Evolutionary conservation across 2,888 invertebrate genomes (phyloP), one percentile per base, ranked within the genome.

Genomic region (Conchocele bisecta): DNA sequence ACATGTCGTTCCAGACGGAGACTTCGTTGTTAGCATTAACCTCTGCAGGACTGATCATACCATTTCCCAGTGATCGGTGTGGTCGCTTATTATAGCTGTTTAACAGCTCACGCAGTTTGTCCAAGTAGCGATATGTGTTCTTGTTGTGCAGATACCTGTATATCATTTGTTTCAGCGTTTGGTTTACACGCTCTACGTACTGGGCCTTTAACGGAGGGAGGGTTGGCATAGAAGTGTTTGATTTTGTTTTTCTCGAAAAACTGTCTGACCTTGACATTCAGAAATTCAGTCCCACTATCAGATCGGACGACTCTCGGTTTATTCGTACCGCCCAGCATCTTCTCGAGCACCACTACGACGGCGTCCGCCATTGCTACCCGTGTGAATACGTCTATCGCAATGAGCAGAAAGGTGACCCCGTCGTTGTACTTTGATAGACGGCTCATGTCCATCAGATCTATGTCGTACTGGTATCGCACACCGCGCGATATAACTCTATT

Each of bases 101-200:
- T 2, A 48, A 28, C 17, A 48, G 28, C 26, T 48, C 28, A 28
- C 15, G 29, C 6, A 48, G 15, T 7, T 28, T 48, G 48, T 48
- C 48, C 6, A 53, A 24, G 53, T 53, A 53, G n/a, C 48, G 48
- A 48, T 48, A 48, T 6, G 28, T 48, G n/a, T 48, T 48, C 31
- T 31, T 24, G 28, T 28, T 48, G 28, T 48, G 48, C 3, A 48
- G 48, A 15, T 48, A 48, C 15, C 48, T 5, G 28, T 26, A 48
- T 28, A 48, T 48, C 13, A 26, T 13, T 28, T 48, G 28, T 17
- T 48, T 48, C n/a, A 48, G 28, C 15, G 7, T 48, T 22, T 48
- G 26, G 17, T 48, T 48, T 29, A 48, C 28, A 22, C 48, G 48
- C 17, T 48, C 48, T 6, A 28, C 48, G 15, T 29, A 29, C 15